Evolutionary conservation across 2,797 vertebrate species (phyloP), one percentile per base, ranked within the genome.

Genomic region (Coccyzus lansbergi): DNA sequence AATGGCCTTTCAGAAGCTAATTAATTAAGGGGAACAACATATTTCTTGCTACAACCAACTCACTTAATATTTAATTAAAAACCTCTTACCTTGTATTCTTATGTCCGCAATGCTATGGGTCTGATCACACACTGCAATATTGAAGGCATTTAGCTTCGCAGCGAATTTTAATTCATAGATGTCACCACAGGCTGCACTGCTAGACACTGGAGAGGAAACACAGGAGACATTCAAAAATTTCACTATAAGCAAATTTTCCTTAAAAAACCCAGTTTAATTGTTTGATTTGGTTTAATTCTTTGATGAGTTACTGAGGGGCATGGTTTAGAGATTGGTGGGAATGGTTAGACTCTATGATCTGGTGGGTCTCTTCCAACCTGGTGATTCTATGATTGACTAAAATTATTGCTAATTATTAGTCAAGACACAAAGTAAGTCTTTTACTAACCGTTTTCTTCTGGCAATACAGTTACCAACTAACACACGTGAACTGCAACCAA

Each of bases 61-160:
- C 24, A 33, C n/a, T 5, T 33, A 60, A 9, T 24, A 93, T 9
- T 34, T 24, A 15, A 63, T 56, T 52, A 42, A 21, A 29, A 34
- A 22, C 1, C 9, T 17, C 60, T 95, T 90, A 99, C 99, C 99
- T 96, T 98, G 98, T 97, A 99, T 98, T 94, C 98, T 98, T 85
- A 99, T 98, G 95, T 99, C 98, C 38, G 99, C 99, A 96, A 99
- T 99, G 87, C 96, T 97, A 94, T 97, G 97, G 21, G 95, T 98
- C 96, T 98, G 98, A 96, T 99, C 98, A 95, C 99, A 99, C 60
- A 99, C 96, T 51, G 98, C 93, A n/a, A 99, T 78, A 53, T 98
- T 98, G 93, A 99, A 99, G 21, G 99, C 98, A 88, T 98, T 98
- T 53, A 99, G 97, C 31, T 98, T 97, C 96, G 99, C 98, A 59